Evolutionary conservation across 2,797 vertebrate genomes (phyloP).

Genomic region (Valencia hispanica): DNA sequence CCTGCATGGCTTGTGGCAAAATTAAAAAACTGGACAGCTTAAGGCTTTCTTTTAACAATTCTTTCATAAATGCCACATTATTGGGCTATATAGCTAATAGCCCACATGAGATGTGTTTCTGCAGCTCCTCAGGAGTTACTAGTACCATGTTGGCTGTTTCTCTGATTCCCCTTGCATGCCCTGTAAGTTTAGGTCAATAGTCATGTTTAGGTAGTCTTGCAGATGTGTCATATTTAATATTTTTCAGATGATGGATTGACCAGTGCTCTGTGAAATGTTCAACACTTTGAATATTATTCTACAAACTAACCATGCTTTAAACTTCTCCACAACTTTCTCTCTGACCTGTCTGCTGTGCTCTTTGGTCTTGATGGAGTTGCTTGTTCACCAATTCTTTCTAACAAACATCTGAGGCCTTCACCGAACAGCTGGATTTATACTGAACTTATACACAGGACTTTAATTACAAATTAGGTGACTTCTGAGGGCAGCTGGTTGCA

Average conservation of each 20-base stretch:
- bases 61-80: neutral
- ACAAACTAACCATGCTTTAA: neutral
- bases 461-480: neutral
- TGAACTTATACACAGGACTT: neutral
- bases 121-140: neutral
- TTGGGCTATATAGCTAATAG: neutral
- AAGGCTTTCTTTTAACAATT: neutral
- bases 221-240: neutral
- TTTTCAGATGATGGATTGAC: neutral
- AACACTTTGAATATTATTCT: neutral
- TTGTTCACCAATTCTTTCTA: neutral
- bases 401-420: neutral
- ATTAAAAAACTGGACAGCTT: neutral
- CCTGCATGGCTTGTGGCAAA: neutral
- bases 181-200: neutral
- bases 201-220: neutral
- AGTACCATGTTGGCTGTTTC: neutral
- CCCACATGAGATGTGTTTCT: neutral
- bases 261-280: neutral
- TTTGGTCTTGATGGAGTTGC: neutral
- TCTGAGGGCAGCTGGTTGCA: neutral
- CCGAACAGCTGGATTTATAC: neutral
- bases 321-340: neutral
- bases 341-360: neutral
- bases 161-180: neutral